phyloP scores from a whole-genome alignment of 2,113 vertebrate genomes.

The Osmerus eperlanus region DNA sequence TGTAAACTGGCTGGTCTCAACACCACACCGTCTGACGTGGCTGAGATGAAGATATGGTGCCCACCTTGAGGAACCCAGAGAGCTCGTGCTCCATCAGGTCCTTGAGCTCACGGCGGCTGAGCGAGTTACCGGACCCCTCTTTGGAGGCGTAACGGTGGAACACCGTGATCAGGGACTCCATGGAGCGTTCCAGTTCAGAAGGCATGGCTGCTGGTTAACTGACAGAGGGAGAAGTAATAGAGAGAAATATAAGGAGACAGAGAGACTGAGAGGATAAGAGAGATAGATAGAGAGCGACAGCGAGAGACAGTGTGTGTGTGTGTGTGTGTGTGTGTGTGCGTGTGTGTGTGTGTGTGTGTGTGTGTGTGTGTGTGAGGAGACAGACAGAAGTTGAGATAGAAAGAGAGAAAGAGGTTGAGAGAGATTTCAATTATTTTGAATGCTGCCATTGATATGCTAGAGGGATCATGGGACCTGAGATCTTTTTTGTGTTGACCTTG shows the following conservation, averaged over 20 bases:
- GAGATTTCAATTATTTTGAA: too few relatives aligned
- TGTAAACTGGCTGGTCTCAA: background rate
- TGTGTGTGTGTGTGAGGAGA: too few relatives aligned
- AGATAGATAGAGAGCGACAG: too few relatives aligned
- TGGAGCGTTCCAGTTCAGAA: slow-evolving; percentile 83
- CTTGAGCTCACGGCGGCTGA: slow-evolving; percentile 76
- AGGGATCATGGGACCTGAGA: too few relatives aligned
- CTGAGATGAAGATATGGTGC: background rate
- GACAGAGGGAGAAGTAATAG: slow-evolving; percentile 21
- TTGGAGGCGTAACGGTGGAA: slow-evolving; percentile 81
- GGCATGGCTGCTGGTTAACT: slow-evolving; percentile 66
- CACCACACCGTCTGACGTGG: background rate
- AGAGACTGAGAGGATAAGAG: background rate
- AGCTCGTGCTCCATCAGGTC: slow-evolving; percentile 79
- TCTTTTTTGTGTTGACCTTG: too few relatives aligned
- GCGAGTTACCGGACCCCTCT: slow-evolving; percentile 63
- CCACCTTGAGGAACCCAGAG: slow-evolving; percentile 77
- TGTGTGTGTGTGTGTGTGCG: too few relatives aligned
- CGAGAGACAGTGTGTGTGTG: too few relatives aligned
- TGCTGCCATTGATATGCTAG: too few relatives aligned
- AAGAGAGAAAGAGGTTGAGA: too few relatives aligned
- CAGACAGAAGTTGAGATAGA: too few relatives aligned
- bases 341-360: too few relatives aligned
- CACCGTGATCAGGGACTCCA: slow-evolving; percentile 84
- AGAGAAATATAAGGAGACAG: background rate